phyloP scores from a whole-genome alignment of 2,888 invertebrate genomes.

The Adelognathus sp. region DNA sequence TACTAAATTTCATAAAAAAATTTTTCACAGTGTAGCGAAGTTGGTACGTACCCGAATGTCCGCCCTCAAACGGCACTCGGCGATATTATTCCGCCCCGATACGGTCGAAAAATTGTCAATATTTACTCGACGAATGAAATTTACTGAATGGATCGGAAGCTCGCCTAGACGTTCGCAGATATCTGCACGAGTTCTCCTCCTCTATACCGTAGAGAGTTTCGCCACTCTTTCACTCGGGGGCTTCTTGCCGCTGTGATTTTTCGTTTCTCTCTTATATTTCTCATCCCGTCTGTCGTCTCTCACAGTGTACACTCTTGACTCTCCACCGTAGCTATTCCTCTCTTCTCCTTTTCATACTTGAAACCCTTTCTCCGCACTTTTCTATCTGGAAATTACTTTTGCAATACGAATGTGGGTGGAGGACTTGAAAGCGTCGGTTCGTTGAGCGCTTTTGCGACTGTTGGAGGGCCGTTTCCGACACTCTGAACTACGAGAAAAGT shows the following conservation, averaged over 20 bases:
- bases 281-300: conserved; percentile 16
- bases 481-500: not conserved
- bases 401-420: conserved; percentile 50
- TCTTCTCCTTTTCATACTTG: conserved; percentile 14
- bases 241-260: conserved; percentile 11
- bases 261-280: conserved; percentile 26
- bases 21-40: too few relatives aligned
- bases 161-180: conserved; percentile 17
- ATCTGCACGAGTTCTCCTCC: conserved; percentile 6
- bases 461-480: conserved; percentile 16
- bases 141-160: conserved; percentile 55
- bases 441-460: conserved; percentile 16
- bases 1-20: too few relatives aligned
- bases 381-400: conserved; percentile 47
- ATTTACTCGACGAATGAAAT: conserved; percentile 61
- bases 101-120: conserved; percentile 63
- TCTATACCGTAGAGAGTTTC: not conserved
- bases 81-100: conserved; percentile 62
- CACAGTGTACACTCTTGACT: conserved; percentile 21
- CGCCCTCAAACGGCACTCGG: conserved; percentile 8
- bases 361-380: not conserved
- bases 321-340: conserved; percentile 9
- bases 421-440: conserved; percentile 44
- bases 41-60: not conserved
- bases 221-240: conserved; percentile 19